phyloP scores from a whole-genome alignment of 2,888 invertebrate species.

The Bombyx huttoni region DNA sequence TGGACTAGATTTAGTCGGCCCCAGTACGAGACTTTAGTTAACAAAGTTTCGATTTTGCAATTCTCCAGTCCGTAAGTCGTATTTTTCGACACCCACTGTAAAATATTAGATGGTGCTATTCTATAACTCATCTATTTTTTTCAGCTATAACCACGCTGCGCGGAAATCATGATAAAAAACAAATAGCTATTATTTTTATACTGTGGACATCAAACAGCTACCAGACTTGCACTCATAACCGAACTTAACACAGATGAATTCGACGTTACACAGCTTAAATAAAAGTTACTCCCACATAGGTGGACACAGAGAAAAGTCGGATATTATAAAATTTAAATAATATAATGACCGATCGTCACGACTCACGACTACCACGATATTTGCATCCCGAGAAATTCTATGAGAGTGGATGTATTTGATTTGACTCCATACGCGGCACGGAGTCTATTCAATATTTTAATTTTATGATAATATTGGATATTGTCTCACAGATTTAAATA shows the following conservation, averaged over 20 bases:
- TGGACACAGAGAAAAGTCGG: constrained; percentile 12
- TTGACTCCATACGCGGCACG: constrained; percentile 8
- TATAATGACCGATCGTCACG: constrained; percentile 20
- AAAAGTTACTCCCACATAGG: constrained; percentile 14
- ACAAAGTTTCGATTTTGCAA: too few relatives aligned
- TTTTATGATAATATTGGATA: constrained; percentile 2
- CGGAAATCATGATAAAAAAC: too few relatives aligned
- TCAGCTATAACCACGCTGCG: too few relatives aligned
- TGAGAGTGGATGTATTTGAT: constrained; percentile 15
- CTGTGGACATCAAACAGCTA: constrained; percentile 1
- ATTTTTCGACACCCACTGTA: too few relatives aligned
- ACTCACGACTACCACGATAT: constrained; percentile 16
- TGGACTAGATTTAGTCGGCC: too few relatives aligned
- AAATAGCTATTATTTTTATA: too few relatives aligned
- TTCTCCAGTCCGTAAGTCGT: too few relatives aligned
- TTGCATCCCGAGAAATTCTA: constrained; percentile 20
- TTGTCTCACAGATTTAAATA: background rate
- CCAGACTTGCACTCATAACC: constrained; percentile 7
- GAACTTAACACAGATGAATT: constrained; percentile 11
- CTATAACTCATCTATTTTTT: too few relatives aligned
- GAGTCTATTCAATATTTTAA: constrained; percentile 6
- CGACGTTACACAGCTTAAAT: constrained; percentile 11
- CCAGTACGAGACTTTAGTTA: too few relatives aligned
- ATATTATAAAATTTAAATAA: constrained; percentile 24
- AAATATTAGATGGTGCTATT: too few relatives aligned